These are phyloP conservation scores for Platyura marginata DNA, from an alignment of 1,140 invertebrate genomes.

Conservation along the genomic window DNA sequence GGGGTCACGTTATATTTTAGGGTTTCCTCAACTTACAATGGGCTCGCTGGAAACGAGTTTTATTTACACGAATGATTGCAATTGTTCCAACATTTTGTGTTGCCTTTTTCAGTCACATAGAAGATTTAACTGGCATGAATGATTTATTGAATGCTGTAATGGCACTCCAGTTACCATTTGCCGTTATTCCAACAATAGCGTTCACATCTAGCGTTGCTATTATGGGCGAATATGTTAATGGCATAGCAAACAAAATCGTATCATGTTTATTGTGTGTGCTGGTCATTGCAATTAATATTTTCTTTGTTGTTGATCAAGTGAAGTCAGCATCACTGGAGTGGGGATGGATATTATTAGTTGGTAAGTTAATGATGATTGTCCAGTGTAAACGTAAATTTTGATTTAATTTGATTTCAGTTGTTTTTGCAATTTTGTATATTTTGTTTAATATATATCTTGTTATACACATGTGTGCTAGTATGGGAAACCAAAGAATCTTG, in stretches of 20 bases:
- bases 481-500: conserved; percentile 32
- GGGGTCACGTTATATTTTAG: background rate
- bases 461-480: conserved; percentile 47
- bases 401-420: conserved; percentile 10
- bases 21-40: conserved; percentile 38
- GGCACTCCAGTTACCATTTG: conserved; percentile 69
- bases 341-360: conserved; percentile 29
- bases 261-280: conserved; percentile 42
- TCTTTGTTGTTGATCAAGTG: conserved; percentile 51
- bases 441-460: conserved; percentile 50
- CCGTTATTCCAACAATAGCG: conserved; percentile 69
- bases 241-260: conserved; percentile 50
- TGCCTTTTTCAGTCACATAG: conserved; percentile 53
- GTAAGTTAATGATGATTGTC: conserved; percentile 8
- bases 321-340: conserved; percentile 30
- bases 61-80: conserved; percentile 72
- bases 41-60: conserved; percentile 75
- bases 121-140: conserved; percentile 66
- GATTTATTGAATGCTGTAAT: conserved; percentile 82
- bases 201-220: conserved; percentile 64
- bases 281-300: conserved; percentile 68
- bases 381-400: background rate
- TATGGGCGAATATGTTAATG: conserved; percentile 72
- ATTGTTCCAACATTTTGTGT: conserved; percentile 68
- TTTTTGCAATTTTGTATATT: conserved; percentile 46